Base-by-base conservation (phyloP, 2,797 vertebrate species). In the Leptodactylus fallax region DNA sequence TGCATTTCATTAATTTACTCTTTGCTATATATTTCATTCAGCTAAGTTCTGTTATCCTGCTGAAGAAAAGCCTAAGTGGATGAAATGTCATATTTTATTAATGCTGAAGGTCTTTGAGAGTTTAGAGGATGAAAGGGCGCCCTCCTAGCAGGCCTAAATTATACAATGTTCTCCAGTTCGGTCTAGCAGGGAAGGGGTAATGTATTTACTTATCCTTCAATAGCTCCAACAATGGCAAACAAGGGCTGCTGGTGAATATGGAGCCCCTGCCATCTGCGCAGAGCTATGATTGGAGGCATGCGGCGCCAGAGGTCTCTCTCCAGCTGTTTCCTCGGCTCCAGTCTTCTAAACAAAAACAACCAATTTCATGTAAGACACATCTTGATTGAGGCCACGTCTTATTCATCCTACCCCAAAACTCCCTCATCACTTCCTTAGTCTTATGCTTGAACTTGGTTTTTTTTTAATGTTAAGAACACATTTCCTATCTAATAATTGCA, bases 221-320 rank as follows among this genome's bases (percentile, higher is more conserved):
- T 88, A 88, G 81, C 83, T 88, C 56, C 21, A 56, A 74, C 83
- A 58, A 85, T 85, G 87, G 83, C 67, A 81, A 47, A 77, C 71
- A 85, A 76, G 69, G 25, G 53, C 23, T 56, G 67, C 67, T 77
- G 53, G 69, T 56, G 83, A 85, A 47, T 58, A 21, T 23, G 16
- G 67, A 85, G 67, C 36, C 83, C 77, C 67, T 77, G 69, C 83
- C 83, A 88, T 88, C 87, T 88, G 87, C 67, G 72, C 78, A 17
- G 67, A 81, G 87, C 78, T 63, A 76, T 88, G 87, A 88, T 85
- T 85, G 87, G 87, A 81, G 36, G 87, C 87, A 69, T 69, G 78
- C 36, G 83, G 87, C 49, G 45, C 61, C 21, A 69, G 87, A 88
- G 87, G 83, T 88, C 87, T 88, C 87, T 76, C 56, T 85, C 87